Conservation (phyloP, 2,113 vertebrate genomes). For the Hassar affinis region DNA sequence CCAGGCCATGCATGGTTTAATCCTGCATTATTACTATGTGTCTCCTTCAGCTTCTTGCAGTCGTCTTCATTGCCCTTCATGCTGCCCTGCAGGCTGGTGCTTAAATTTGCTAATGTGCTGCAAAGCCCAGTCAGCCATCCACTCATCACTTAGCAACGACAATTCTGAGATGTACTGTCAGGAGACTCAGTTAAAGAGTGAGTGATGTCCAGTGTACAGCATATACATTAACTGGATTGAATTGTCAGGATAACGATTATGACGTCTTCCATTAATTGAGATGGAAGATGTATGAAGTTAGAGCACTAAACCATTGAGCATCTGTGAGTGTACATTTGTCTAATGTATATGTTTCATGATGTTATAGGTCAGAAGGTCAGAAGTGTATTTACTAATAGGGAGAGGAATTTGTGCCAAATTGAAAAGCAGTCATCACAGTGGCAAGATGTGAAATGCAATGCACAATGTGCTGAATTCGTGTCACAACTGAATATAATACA, state of each 20-base stretch:
- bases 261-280: not conserved
- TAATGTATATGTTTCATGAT: conserved; percentile 21
- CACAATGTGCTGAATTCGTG: no score
- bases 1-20: not conserved
- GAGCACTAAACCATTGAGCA: not conserved
- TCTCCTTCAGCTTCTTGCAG: not conserved
- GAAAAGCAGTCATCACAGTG: no score
- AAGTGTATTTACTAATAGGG: no score
- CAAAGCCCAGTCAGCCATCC: conserved; percentile 1
- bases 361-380: conserved; percentile 30
- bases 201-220: not conserved
- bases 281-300: not conserved
- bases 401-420: not conserved
- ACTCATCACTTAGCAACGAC: conserved; percentile 17
- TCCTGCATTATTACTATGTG: not conserved
- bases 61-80: not conserved
- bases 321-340: conserved; percentile 21
- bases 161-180: conserved; percentile 12
- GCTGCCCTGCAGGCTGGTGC: not conserved
- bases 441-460: no score
- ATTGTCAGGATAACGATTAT: not conserved
- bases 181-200: not conserved
- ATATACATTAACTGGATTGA: conserved; percentile 3
- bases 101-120: conserved; percentile 12
- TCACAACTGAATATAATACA: no score